These are phyloP conservation scores for Neotragus moschatus DNA, from an alignment of 2,113 vertebrate species.

Conservation along the genomic window DNA sequence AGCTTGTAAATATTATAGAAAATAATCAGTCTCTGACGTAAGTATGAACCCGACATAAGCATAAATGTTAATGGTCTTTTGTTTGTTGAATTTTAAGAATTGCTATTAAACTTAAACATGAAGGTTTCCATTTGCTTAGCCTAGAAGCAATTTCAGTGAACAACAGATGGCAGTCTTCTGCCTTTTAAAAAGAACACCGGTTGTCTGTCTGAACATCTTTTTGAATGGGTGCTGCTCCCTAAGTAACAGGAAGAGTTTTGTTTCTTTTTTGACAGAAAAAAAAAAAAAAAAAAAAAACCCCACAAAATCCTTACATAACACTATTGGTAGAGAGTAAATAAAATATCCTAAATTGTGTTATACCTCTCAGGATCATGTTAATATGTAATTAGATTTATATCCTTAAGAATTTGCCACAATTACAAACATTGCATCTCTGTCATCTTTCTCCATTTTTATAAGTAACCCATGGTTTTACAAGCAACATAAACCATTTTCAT, in stretches of 20 bases:
- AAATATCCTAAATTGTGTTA: not conserved
- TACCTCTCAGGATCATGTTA: not conserved
- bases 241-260: not conserved
- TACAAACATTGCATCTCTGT: not conserved
- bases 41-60: not conserved
- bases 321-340: not conserved
- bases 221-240: not conserved
- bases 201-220: not conserved
- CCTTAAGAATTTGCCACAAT: not conserved
- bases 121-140: not conserved
- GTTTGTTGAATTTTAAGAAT: not conserved
- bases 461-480: not conserved
- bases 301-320: not conserved
- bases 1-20: not conserved
- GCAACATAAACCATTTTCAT: not conserved
- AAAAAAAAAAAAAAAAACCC: not conserved
- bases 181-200: conserved; percentile 51
- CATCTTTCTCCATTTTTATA: not conserved
- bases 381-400: not conserved
- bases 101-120: not conserved
- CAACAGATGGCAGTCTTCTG: conserved; percentile 78
- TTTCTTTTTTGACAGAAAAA: not conserved
- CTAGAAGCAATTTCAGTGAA: conserved; percentile 13
- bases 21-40: not conserved
- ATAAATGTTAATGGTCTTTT: not conserved